Conservation (phyloP, 2,113 vertebrate species). For the Trogon melanurus region DNA sequence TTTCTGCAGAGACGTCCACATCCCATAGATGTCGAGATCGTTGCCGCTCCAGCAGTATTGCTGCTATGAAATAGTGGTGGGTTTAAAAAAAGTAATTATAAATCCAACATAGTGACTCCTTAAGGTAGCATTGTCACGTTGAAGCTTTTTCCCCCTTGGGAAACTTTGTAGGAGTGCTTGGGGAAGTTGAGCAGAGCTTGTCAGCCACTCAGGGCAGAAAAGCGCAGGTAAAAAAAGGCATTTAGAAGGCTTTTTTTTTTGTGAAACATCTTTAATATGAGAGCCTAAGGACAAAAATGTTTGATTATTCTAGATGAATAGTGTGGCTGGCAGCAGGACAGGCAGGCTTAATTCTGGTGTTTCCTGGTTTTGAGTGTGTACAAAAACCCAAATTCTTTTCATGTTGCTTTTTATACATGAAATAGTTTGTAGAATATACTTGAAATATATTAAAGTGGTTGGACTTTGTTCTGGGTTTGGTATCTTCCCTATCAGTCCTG, state of each 20-base stretch:
- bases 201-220: accelerated
- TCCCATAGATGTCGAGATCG: not conserved
- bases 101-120: not conserved
- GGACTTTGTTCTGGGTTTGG: not conserved
- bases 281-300: not conserved
- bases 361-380: not conserved
- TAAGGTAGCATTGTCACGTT: not conserved
- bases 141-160: not conserved
- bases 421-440: not conserved
- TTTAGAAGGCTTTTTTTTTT: not conserved
- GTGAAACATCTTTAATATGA: not conserved
- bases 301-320: not conserved
- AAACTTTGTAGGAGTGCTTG: not conserved
- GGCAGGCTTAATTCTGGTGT: not conserved
- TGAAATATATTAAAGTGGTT: not conserved
- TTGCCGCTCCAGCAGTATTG: not conserved
- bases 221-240: accelerated
- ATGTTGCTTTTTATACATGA: not conserved
- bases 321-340: not conserved
- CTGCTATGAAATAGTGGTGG: not conserved
- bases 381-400: not conserved
- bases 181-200: not conserved
- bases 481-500: not conserved
- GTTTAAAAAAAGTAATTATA: not conserved
- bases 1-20: accelerated